Evolutionary conservation across 2,888 invertebrate genomes (phyloP).

Genomic region (Callimorpha dominula): DNA sequence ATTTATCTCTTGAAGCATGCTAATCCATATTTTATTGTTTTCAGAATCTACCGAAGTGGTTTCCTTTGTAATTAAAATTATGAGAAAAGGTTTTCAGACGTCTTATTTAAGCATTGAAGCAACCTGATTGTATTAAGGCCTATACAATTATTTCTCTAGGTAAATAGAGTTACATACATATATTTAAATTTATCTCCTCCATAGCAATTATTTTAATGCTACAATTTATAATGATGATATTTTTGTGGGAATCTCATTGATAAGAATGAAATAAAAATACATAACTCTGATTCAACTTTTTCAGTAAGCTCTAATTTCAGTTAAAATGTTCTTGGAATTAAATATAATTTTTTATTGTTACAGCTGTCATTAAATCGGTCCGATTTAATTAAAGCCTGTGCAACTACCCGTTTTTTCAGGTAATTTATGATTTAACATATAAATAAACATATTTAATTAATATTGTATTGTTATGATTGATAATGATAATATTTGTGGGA

Average conservation of each 20-base stretch:
- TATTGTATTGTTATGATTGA: background rate
- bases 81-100: background rate
- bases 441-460: background rate
- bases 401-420: background rate
- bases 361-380: background rate
- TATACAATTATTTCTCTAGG: background rate
- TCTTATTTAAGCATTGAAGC: too few relatives aligned
- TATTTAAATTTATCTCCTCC: background rate
- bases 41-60: background rate
- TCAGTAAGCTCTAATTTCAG: background rate
- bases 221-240: conserved; percentile 20
- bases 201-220: background rate
- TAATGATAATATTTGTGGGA: conserved; percentile 26
- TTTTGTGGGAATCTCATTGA: conserved; percentile 26
- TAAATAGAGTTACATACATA: background rate
- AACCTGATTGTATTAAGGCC: too few relatives aligned
- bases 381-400: background rate
- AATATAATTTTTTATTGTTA: conserved; percentile 1
- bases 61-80: too few relatives aligned
- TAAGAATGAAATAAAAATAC: conserved; percentile 19
- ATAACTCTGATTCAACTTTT: conserved; percentile 6
- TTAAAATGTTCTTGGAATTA: background rate
- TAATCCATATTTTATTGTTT: background rate
- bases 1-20: background rate
- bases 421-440: background rate